Evolutionary conservation across 2,888 invertebrate genomes (phyloP).

Genomic region (Microplitis manilae): DNA sequence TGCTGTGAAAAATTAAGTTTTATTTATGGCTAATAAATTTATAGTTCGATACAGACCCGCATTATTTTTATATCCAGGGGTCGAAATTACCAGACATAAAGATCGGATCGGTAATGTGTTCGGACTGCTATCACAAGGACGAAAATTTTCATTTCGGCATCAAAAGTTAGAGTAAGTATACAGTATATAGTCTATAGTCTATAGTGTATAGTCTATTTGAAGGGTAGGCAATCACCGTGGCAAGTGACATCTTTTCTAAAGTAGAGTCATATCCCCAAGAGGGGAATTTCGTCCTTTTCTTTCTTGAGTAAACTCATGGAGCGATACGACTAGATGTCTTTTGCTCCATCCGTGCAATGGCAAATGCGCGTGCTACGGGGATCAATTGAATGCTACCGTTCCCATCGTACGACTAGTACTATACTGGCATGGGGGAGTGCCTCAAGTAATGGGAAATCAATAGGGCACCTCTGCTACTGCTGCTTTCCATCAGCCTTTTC

Average conservation of each 20-base stretch:
- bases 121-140: too few species aligned
- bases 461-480: constrained; percentile 40
- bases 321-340: neutral
- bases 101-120: too few species aligned
- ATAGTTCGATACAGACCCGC: too few species aligned
- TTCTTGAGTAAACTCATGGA: neutral
- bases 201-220: constrained; percentile 12
- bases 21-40: too few species aligned
- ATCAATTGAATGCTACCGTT: constrained; percentile 60
- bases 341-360: constrained; percentile 38
- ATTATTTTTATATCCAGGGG: too few species aligned
- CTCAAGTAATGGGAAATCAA: constrained; percentile 65
- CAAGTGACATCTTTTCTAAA: constrained; percentile 55
- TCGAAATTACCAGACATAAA: too few species aligned
- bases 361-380: constrained; percentile 59
- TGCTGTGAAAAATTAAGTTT: too few species aligned
- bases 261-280: constrained; percentile 35
- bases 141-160: neutral
- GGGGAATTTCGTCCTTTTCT: neutral
- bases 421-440: constrained; percentile 45
- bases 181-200: too few species aligned
- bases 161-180: constrained; percentile 14
- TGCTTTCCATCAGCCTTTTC: neutral
- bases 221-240: constrained; percentile 50
- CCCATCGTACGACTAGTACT: constrained; percentile 1